phyloP scores from a whole-genome alignment of 2,113 vertebrate genomes.

The Isurus oxyrinchus region DNA sequence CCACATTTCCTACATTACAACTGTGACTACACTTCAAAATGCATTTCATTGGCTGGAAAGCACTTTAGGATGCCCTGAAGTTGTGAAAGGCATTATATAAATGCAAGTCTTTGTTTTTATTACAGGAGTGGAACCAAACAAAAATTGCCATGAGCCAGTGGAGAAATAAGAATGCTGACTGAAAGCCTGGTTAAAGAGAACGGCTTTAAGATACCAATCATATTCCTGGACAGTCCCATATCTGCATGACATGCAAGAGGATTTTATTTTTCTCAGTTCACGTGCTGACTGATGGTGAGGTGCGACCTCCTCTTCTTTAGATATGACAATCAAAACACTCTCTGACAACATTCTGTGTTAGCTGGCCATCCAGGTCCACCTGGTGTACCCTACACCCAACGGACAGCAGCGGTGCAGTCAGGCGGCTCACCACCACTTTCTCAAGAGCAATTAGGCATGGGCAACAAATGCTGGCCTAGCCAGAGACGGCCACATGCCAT shows the following conservation, averaged over 20 bases:
- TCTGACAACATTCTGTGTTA: not conserved
- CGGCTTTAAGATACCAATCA: not conserved
- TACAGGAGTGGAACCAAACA: not conserved
- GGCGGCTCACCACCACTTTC: too few species aligned
- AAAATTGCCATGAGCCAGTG: not conserved
- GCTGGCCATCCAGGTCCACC: not conserved
- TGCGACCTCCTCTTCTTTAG: not conserved
- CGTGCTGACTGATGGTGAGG: not conserved
- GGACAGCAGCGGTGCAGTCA: not conserved
- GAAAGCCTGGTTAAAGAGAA: not conserved
- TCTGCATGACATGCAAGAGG: not conserved
- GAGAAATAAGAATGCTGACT: not conserved
- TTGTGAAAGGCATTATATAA: not conserved
- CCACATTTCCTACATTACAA: not conserved
- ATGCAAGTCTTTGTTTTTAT: not conserved
- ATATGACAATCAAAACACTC: not conserved
- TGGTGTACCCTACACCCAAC: too few species aligned
- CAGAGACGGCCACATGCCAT: too few species aligned
- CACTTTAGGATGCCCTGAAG: not conserved
- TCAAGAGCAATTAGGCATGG: too few species aligned
- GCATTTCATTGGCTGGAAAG: not conserved
- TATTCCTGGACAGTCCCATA: not conserved
- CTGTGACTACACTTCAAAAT: not conserved
- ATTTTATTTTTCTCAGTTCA: not conserved
- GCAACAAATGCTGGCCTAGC: too few species aligned